Evolutionary conservation across 2,113 vertebrate species (phyloP), one percentile per base, ranked within the genome.

Genomic region (Epinephelus lanceolatus): DNA sequence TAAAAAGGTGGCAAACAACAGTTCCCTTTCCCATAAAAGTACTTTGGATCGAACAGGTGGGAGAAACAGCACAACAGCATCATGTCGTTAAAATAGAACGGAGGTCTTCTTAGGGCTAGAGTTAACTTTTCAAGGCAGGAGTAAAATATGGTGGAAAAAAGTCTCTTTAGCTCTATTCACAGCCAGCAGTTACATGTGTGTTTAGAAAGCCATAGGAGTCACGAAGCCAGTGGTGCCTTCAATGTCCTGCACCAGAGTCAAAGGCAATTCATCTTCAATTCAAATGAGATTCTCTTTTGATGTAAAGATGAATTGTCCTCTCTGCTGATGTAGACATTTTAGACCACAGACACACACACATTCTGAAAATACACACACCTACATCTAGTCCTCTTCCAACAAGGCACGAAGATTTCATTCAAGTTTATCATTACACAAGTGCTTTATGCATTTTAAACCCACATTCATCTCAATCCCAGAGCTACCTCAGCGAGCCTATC

Each of bases 321-420:
- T 6, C 25, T 12, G 21, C 69, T 65, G 57, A 49, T 68, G n/a
- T 63, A 45, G 73, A 78, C 63, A 19, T 17, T 45, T 10, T 47
- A 52, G 47, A n/a, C 72, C 27, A 52, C 27, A 12, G 42, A 23
- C 21, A 23, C 66, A 60, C 66, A 67, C 61, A 21, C 21, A 17
- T 23, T 23, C 21, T n/a, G 67, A 33, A 71, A 55, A 42, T 18
- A 60, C 57, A 79, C 66, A 62, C 52, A 27, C n/a, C 40, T 23
- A 56, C 45, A 63, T 45, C 45, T 23, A 49, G 49, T 69, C 85
- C 86, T 88, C 95, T 89, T 96, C 94, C 91, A 94, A 93, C 95
- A 98, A 98, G 98, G 97, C 97, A 99, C 97, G 96, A 95, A 93
- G 90, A 96, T 96, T 96, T 96, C 92, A 92, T 97, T 97, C 96